Conservation (phyloP, 2,888 invertebrate genomes). For the Ophioninae sp. region DNA sequence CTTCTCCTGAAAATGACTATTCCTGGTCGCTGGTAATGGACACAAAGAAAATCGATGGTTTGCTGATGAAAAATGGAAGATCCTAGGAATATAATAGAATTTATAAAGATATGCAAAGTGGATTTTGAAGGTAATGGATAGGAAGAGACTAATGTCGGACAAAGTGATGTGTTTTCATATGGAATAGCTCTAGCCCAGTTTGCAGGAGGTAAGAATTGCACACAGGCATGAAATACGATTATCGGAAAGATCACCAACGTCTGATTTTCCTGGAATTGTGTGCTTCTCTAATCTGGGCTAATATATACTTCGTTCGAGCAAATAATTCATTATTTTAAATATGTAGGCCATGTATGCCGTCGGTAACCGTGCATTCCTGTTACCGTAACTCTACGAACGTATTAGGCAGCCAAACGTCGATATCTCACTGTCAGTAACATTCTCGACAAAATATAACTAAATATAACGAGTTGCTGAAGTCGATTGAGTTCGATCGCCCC, state of each 20-base stretch:
- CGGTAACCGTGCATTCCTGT: background rate
- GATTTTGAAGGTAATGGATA: too few relatives aligned
- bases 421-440: background rate
- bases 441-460: background rate
- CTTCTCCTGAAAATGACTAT: too few relatives aligned
- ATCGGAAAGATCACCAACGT: background rate
- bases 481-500: background rate
- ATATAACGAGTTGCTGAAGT: background rate
- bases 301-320: background rate
- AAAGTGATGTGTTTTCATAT: background rate
- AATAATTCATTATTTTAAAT: background rate
- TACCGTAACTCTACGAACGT: background rate
- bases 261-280: background rate
- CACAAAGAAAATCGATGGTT: constrained; percentile 14
- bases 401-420: background rate
- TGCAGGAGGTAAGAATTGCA: background rate
- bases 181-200: background rate
- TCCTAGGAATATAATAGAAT: too few relatives aligned
- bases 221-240: background rate
- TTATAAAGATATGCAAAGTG: too few relatives aligned
- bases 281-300: background rate
- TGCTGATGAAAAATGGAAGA: background rate
- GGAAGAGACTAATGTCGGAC: background rate
- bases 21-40: constrained; percentile 33
- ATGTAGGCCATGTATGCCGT: background rate